Evolutionary conservation across 2,888 invertebrate genomes (phyloP).

Genomic region (Pandemis heparana): DNA sequence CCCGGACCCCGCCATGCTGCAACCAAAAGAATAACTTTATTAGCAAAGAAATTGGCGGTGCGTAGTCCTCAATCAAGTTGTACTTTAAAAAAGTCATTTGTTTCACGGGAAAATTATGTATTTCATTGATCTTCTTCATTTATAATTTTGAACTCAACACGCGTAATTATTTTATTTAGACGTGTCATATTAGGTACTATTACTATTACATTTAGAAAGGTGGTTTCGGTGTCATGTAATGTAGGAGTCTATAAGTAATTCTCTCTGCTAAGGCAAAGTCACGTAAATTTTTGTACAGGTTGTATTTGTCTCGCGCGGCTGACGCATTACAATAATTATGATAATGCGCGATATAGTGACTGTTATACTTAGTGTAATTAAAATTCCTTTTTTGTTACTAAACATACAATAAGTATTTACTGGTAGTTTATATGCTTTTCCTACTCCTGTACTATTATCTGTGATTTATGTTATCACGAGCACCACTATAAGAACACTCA

Average conservation of each 20-base stretch:
- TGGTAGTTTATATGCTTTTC: not conserved
- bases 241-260: not conserved
- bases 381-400: not conserved
- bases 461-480: no score
- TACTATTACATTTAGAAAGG: no score
- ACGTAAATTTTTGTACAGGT: constrained; percentile 1
- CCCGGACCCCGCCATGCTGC: constrained; percentile 80
- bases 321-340: not conserved
- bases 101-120: no score
- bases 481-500: no score
- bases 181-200: no score
- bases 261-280: not conserved
- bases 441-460: no score
- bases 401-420: not conserved
- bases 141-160: no score
- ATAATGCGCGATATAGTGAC: not conserved
- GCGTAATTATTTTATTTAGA: no score
- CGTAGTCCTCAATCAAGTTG: no score
- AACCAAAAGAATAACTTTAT: constrained; percentile 41
- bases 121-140: no score
- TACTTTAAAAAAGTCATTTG: no score
- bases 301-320: not conserved
- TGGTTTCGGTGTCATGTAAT: no score
- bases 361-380: not conserved
- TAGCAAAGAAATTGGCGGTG: not conserved